Base-by-base conservation (phyloP, 2,797 vertebrate species). In the Amniataba percoides region DNA sequence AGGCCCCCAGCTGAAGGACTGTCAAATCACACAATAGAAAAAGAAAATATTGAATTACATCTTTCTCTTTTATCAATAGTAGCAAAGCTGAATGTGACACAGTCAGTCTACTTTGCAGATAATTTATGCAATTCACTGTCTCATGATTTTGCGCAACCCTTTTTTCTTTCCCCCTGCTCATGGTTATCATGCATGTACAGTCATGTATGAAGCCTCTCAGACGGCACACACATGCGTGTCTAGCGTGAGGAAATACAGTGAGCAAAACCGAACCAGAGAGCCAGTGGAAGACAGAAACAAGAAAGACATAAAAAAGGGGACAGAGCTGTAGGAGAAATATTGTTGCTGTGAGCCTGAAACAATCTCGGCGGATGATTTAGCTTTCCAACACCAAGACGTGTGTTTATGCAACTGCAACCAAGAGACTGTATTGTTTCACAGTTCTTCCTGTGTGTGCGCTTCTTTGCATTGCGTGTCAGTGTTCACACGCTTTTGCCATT, bases 341-440 rank as follows among this genome's bases (percentile, higher is more conserved):
- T 60, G 71, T 61, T 34, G 18, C 49, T 68, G 15, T 42, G 39
- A 77, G 57, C 5, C 13, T 59, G 53, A 16, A 21, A 64, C 53
- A 36, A 74, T 70, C 65, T 78, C 71, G 59, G 9, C 1, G 7
- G 57, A 62, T 57, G 51, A 34, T 71, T 68, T 48, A 62, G 34
- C 61, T 6, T 27, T 60, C 57, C 51, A 71, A 48, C 69, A 51
- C 81, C 56, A 39, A 18, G 63, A 71, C 23, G 56, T 49, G 27
- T 69, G 58, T 82, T 80, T 25, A 53, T 49, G 43, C 62, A 78
- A 48, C 64, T 63, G 39, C n/a, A 74, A 64, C 68, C 45, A 19
- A 56, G 42, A 72, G 45, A 72, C 53, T 18, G 2, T 39, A 69
- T 46, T 40, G 1, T 71, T 53, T 19, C 40, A 3, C 31, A 69